Base-by-base conservation (phyloP, 1,140 invertebrate species). In the Euwallacea similis region DNA sequence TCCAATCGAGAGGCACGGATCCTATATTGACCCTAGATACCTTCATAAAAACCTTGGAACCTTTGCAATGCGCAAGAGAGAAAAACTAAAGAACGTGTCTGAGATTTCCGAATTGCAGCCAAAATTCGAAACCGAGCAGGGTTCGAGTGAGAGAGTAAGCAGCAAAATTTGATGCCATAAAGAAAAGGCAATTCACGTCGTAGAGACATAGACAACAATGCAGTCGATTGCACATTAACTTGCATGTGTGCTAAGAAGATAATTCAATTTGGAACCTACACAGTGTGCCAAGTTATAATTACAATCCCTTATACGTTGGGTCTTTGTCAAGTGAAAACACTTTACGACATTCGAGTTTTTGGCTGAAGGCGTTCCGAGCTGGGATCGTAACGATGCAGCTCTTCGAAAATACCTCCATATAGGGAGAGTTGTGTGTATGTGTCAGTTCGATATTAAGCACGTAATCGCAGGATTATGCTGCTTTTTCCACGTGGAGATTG, bases 241-340 rank as follows among this genome's bases (percentile, higher is more conserved):
- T 33, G 54, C 15, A 56, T 56, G 54, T 56, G 10, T 56, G 16
- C 10, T 15, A 56, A 56, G 54, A 56, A 56, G 16, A 15, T 56
- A 56, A 56, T 56, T 56, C 54, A 21, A 56, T 15, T 56, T 16
- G 54, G n/a, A 16, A 9, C 54, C 54, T 16, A 56, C 54, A 21
- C 54, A 21, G 16, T 21, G 10, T n/a, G 16, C 11, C n/a, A 56
- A 56, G 16, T 16, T 56, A 56, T 56, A 56, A 56, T 56, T 56
- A 56, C 54, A 56, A 21, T 15, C 54, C 54, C 54, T 56, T 56
- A 15, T 56, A 56, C 54, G 54, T 56, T 11, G 3, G 7, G 54
- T 8, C 54, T 13, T 56, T 56, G 54, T 21, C 54, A 56, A 56
- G 54, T 56, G 54, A 56, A 56, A 56, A 56, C 54, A 16, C 16